Conservation (phyloP, 2,888 invertebrate species). For the Xanthostigma xanthostigma region DNA sequence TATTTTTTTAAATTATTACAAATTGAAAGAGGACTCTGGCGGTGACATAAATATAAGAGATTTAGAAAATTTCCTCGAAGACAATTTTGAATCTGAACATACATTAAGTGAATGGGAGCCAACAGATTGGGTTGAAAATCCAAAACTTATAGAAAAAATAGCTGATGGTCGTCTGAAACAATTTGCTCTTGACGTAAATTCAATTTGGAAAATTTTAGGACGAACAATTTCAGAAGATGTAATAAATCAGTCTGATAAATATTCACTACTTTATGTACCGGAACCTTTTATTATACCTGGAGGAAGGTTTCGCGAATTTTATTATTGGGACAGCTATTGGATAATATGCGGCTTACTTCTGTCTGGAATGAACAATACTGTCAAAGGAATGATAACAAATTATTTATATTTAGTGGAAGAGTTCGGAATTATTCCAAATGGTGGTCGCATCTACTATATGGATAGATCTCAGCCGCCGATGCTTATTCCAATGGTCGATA, state of each 20-base stretch:
- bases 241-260: constrained; percentile 27
- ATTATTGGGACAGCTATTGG: constrained; percentile 87
- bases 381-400: constrained; percentile 60
- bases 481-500: constrained; percentile 52
- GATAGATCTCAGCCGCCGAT: constrained; percentile 58
- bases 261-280: constrained; percentile 29
- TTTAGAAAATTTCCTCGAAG: constrained; percentile 28
- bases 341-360: constrained; percentile 64
- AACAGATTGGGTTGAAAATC: constrained; percentile 38
- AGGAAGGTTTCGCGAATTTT: constrained; percentile 57
- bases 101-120: constrained; percentile 47
- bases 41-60: constrained; percentile 29
- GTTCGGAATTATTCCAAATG: constrained; percentile 65
- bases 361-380: constrained; percentile 61
- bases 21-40: constrained; percentile 35
- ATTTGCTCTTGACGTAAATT: constrained; percentile 47
- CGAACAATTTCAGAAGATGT: constrained; percentile 44
- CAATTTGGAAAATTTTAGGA: constrained; percentile 46
- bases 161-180: constrained; percentile 36
- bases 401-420: constrained; percentile 50
- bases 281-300: constrained; percentile 52
- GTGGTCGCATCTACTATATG: constrained; percentile 64
- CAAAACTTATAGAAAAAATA: constrained; percentile 42
- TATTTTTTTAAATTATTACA: constrained; percentile 39
- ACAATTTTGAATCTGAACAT: constrained; percentile 39